A percentile compares a stretch with the other conserved stretches of the same genome.
Conservation (phyloP, 2,888 invertebrate species). For the Lepidocyrtoides sp. region DNA sequence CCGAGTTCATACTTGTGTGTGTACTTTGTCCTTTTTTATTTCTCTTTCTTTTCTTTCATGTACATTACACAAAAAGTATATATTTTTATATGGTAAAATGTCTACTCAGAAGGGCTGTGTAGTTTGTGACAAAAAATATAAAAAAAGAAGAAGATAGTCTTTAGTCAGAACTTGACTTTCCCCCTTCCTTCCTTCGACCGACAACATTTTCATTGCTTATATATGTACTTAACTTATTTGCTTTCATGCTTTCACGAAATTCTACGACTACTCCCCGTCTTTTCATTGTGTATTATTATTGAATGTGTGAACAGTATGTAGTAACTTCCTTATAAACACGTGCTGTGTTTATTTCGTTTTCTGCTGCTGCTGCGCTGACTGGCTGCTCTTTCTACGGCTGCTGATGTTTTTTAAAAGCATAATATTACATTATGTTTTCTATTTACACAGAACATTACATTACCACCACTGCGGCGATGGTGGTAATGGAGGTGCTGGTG, state of each 20-base stretch:
- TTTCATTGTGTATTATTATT: conserved; percentile 42
- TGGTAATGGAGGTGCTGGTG: conserved; percentile 22
- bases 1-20: neutral
- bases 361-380: conserved; percentile 42
- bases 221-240: conserved; percentile 67
- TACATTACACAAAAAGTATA: no score
- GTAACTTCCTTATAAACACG: conserved; percentile 70
- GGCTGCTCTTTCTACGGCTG: conserved; percentile 20
- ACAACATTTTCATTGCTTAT: conserved; percentile 42
- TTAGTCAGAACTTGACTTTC: conserved; percentile 69
- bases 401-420: conserved; percentile 48
- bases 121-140: conserved; percentile 72
- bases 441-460: conserved; percentile 56
- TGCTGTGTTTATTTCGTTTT: conserved; percentile 42
- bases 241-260: conserved; percentile 69
- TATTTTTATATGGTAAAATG: conserved; percentile 35
- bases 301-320: conserved; percentile 61
- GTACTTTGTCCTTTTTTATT: neutral
- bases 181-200: conserved; percentile 65
- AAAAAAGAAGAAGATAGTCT: conserved; percentile 57
- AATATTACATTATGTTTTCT: conserved; percentile 47
- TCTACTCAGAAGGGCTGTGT: no score
- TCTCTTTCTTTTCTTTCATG: conserved; percentile 4
- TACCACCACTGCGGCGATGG: conserved; percentile 34
- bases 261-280: conserved; percentile 56